A percentile compares a stretch with the other conserved stretches of the same genome.
These are phyloP conservation scores for Malthinus seriepunctatus DNA, from an alignment of 2,888 invertebrate genomes.

Conservation along the genomic window DNA sequence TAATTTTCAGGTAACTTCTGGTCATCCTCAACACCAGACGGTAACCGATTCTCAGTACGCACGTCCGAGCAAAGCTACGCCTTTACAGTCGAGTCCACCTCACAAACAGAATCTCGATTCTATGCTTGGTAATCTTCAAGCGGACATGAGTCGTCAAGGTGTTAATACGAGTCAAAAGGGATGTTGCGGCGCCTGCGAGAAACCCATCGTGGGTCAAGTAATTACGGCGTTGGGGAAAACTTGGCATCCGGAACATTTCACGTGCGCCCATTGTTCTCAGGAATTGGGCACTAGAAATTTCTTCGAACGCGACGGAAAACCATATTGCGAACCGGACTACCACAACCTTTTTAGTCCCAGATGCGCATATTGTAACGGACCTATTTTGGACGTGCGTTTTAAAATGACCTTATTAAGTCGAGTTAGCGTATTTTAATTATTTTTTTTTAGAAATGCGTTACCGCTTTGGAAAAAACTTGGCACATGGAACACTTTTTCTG, in stretches of 20 bases:
- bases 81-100: constrained; percentile 47
- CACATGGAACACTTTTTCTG: constrained; percentile 99
- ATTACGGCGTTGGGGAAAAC: constrained; percentile 97
- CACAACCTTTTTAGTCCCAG: constrained; percentile 98
- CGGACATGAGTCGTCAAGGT: constrained; percentile 98
- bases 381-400: constrained; percentile 91
- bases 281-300: constrained; percentile 97
- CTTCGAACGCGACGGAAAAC: constrained; percentile 95
- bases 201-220: constrained; percentile 98
- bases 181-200: constrained; percentile 98
- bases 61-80: constrained; percentile 61
- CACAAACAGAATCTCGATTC: constrained; percentile 61
- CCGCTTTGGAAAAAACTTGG: constrained; percentile 97
- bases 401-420: background rate
- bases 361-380: constrained; percentile 98
- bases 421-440: constrained; percentile 22
- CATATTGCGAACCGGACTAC: constrained; percentile 98
- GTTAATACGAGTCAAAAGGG: constrained; percentile 99
- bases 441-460: constrained; percentile 91
- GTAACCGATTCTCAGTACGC: constrained; percentile 73
- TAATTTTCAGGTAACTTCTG: constrained; percentile 62
- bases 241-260: constrained; percentile 99
- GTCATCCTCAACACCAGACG: constrained; percentile 65
- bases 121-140: constrained; percentile 93
- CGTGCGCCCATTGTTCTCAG: constrained; percentile 95